Conservation (phyloP, 2,888 invertebrate genomes). For the Exephanes ischioxanthus region DNA sequence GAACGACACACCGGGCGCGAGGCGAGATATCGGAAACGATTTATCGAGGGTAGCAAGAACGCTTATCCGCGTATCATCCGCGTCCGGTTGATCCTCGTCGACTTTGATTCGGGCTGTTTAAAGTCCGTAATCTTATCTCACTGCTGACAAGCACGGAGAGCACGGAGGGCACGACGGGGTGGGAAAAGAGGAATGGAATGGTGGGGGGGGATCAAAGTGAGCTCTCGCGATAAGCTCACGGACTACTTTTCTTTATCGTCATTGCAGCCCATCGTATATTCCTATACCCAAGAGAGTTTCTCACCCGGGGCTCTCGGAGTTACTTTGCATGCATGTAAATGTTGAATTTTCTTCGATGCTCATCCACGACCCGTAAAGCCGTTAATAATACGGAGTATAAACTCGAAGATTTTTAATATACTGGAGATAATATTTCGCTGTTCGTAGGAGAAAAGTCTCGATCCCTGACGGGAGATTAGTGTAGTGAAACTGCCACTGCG, state of each 20-base stretch:
- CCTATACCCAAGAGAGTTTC: slow-evolving; percentile 1
- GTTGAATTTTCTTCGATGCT: not conserved
- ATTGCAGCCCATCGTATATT: slow-evolving; percentile 9
- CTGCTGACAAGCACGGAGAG: slow-evolving; percentile 26
- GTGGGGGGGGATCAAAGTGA: slow-evolving; percentile 18
- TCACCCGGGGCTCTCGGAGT: slow-evolving; percentile 11
- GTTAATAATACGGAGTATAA: not conserved
- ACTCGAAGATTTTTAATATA: not conserved
- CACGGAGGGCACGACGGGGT: not conserved
- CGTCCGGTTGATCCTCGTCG: slow-evolving; percentile 30
- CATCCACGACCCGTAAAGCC: not conserved
- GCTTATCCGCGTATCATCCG: slow-evolving; percentile 45
- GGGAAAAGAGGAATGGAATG: not conserved
- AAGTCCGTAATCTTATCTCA: slow-evolving; percentile 53
- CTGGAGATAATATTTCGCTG: not conserved
- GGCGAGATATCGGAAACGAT: slow-evolving; percentile 45
- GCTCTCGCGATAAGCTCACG: slow-evolving; percentile 35
- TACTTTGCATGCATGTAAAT: slow-evolving; percentile 8
- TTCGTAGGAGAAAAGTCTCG: not conserved
- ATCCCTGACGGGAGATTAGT: not conserved
- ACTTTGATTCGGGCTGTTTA: slow-evolving; percentile 46
- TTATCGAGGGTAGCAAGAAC: slow-evolving; percentile 51
- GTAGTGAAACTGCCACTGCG: not conserved
- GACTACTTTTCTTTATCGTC: slow-evolving; percentile 29
- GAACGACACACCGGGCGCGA: slow-evolving; percentile 36